Evolutionary conservation across 2,113 vertebrate genomes (phyloP).

Genomic region (Orcinus orca): DNA sequence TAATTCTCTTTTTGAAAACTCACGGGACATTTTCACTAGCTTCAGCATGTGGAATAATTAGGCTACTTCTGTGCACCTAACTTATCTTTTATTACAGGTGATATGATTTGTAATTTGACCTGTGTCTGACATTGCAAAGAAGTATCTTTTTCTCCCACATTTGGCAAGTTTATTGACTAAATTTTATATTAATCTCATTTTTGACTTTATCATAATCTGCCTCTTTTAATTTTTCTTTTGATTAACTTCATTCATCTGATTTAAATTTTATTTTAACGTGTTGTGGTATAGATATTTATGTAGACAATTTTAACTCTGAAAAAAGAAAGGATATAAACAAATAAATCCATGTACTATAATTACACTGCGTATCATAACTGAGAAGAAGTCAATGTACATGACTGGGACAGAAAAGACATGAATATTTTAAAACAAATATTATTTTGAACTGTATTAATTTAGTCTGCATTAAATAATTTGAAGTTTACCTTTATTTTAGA

Average conservation of each 20-base stretch:
- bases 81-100: background rate
- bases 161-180: background rate
- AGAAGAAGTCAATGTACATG: background rate
- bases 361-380: background rate
- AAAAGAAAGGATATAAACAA: background rate
- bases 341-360: background rate
- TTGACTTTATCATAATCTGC: background rate
- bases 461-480: background rate
- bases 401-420: background rate
- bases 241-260: background rate
- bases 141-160: background rate
- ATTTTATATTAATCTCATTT: background rate
- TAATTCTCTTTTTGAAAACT: background rate
- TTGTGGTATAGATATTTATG: background rate
- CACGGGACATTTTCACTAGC: background rate
- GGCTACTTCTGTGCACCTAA: background rate
- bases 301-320: background rate
- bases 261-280: constrained; percentile 18
- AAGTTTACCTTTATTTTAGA: background rate
- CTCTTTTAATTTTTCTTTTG: background rate
- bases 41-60: background rate
- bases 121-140: background rate
- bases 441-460: background rate
- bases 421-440: background rate
- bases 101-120: background rate